These are phyloP conservation scores for Heliconius hermathena DNA, from an alignment of 1,140 invertebrate genomes.

Conservation along the genomic window DNA sequence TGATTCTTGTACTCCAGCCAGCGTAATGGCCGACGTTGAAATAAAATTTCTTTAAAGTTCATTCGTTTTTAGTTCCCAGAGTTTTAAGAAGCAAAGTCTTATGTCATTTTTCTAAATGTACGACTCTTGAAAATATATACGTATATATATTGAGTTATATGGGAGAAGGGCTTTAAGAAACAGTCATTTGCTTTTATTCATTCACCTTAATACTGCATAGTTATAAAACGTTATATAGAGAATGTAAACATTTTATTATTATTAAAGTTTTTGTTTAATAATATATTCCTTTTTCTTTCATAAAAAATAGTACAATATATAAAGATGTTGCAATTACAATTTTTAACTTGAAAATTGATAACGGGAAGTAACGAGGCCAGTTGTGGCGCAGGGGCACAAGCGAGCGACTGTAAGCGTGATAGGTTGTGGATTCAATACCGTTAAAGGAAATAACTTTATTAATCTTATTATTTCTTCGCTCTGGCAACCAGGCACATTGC, in stretches of 20 bases:
- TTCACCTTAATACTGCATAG: background rate
- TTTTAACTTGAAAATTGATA: background rate
- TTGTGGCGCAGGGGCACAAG: too few species aligned
- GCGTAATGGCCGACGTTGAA: slow-evolving; percentile 6
- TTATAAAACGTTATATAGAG: slow-evolving; percentile 8
- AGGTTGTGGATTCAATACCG: too few species aligned
- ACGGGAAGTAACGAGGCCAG: too few species aligned
- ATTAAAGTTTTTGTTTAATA: background rate
- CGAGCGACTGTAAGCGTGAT: too few species aligned
- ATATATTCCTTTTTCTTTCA: background rate
- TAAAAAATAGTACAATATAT: background rate
- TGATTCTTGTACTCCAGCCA: slow-evolving; percentile 4
- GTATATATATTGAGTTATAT: slow-evolving; percentile 5
- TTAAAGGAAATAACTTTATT: too few species aligned
- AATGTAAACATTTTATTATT: background rate
- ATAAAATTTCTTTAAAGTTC: slow-evolving; percentile 21
- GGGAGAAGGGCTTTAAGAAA: slow-evolving; percentile 3
- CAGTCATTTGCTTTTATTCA: slow-evolving; percentile 2
- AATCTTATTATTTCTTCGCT: too few species aligned
- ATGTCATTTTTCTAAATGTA: slow-evolving; percentile 10
- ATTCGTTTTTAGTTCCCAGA: slow-evolving; percentile 7
- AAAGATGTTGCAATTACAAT: background rate
- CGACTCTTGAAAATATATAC: background rate
- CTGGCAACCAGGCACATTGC: too few species aligned
- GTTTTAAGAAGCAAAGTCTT: slow-evolving; percentile 16